phyloP scores from a whole-genome alignment of 1,140 invertebrate genomes.

The Brachionus sp. region DNA sequence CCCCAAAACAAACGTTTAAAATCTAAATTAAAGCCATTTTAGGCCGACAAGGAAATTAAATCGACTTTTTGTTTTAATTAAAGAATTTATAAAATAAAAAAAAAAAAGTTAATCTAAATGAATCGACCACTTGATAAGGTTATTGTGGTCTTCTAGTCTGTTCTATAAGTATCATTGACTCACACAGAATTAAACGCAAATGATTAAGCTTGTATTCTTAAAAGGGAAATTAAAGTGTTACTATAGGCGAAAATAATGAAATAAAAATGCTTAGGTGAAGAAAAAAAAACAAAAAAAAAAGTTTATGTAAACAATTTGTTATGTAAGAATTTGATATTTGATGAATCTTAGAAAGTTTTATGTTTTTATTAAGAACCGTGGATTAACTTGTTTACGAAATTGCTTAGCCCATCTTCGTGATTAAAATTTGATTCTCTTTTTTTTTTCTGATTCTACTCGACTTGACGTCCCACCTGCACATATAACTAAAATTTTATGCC shows the following conservation, averaged over 20 bases:
- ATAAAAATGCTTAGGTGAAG: not conserved
- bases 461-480: not conserved
- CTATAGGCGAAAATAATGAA: not conserved
- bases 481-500: not conserved
- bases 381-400: not conserved
- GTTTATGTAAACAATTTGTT: not conserved
- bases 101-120: not conserved
- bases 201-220: not conserved
- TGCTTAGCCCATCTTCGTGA: not conserved
- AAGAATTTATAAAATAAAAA: not conserved
- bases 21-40: not conserved
- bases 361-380: not conserved
- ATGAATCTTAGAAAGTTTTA: not conserved
- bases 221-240: not conserved
- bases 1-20: not conserved
- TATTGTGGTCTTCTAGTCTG: not conserved
- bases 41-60: not conserved
- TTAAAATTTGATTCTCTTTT: not conserved
- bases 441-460: not conserved
- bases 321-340: not conserved
- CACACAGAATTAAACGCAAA: not conserved
- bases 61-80: not conserved
- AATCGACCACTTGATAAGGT: not conserved
- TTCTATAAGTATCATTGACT: not conserved
- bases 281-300: not conserved